phyloP scores from a whole-genome alignment of 2,888 invertebrate genomes.

The Xylota sylvarum region DNA sequence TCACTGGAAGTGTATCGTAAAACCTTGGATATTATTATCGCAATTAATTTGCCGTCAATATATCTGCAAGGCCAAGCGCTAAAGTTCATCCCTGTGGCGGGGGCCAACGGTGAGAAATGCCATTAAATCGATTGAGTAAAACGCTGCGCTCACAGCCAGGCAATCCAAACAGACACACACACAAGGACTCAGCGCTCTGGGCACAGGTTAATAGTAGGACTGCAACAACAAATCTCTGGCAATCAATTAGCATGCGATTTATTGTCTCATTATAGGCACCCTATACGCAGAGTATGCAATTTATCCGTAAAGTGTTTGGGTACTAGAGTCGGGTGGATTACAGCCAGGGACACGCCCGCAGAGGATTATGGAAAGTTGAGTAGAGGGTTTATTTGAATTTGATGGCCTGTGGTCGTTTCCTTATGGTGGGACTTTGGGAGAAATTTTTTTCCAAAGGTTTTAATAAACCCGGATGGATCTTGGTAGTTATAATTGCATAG shows the following conservation, averaged over 20 bases:
- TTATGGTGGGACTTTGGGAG: conserved; percentile 7
- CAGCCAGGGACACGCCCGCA: conserved; percentile 6
- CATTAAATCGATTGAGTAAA: conserved; percentile 46
- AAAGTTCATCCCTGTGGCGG: conserved; percentile 7
- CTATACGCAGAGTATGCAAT: conserved; percentile 12
- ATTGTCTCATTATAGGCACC: conserved; percentile 70
- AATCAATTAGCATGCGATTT: conserved; percentile 73
- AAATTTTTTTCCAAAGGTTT: neutral
- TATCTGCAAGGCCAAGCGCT: conserved; percentile 15
- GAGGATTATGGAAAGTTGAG: conserved; percentile 10
- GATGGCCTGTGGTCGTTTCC: conserved; percentile 34
- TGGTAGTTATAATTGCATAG: neutral
- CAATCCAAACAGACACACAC: neutral
- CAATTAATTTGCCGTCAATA: conserved; percentile 73
- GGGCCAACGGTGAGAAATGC: conserved; percentile 22
- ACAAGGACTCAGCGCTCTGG: neutral
- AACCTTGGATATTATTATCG: conserved; percentile 68
- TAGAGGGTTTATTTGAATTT: conserved; percentile 46
- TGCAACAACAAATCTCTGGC: conserved; percentile 51
- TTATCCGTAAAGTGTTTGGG: conserved; percentile 11
- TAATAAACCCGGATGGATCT: neutral
- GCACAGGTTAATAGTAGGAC: conserved; percentile 18
- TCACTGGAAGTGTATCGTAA: conserved; percentile 57
- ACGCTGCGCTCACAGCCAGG: conserved; percentile 5
- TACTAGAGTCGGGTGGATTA: conserved; percentile 1